Conservation (phyloP, 2,888 invertebrate species). For the Melitaea athalia region DNA sequence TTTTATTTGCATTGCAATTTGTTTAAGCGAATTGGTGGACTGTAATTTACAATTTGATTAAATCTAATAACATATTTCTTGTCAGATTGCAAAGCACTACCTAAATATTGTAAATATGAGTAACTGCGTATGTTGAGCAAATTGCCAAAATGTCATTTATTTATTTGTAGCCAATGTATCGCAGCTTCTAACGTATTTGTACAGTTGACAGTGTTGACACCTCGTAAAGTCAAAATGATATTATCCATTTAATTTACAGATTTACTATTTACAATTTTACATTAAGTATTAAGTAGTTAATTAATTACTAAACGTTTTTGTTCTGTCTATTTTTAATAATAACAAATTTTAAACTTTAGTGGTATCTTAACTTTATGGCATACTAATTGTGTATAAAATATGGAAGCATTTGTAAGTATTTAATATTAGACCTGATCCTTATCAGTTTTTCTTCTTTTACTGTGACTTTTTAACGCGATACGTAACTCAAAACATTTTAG, state of each 20-base stretch:
- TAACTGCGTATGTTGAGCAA: constrained; percentile 18
- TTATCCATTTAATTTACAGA: constrained; percentile 10
- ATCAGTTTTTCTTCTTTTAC: no score
- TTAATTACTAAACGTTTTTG: not conserved
- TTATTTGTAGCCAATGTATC: constrained; percentile 1
- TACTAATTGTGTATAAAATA: no score
- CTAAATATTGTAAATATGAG: constrained; percentile 8
- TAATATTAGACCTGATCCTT: no score
- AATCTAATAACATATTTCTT: constrained; percentile 1
- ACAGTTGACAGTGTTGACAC: constrained; percentile 4
- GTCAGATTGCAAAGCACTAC: constrained; percentile 4
- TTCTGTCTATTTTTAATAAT: not conserved
- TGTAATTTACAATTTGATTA: not conserved
- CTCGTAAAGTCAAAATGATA: not conserved
- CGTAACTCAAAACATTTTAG: no score
- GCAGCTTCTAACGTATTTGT: not conserved
- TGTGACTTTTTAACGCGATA: no score
- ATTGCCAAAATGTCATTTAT: constrained; percentile 23
- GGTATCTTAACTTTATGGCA: no score
- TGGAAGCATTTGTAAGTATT: no score
- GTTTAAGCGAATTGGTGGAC: not conserved
- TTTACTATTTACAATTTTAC: not conserved
- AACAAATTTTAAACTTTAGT: no score
- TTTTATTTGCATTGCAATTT: constrained; percentile 12
- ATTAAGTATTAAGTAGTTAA: constrained; percentile 12